These are phyloP conservation scores for Bombus ignitus DNA, from an alignment of 1,140 invertebrate genomes.

Conservation along the genomic window DNA sequence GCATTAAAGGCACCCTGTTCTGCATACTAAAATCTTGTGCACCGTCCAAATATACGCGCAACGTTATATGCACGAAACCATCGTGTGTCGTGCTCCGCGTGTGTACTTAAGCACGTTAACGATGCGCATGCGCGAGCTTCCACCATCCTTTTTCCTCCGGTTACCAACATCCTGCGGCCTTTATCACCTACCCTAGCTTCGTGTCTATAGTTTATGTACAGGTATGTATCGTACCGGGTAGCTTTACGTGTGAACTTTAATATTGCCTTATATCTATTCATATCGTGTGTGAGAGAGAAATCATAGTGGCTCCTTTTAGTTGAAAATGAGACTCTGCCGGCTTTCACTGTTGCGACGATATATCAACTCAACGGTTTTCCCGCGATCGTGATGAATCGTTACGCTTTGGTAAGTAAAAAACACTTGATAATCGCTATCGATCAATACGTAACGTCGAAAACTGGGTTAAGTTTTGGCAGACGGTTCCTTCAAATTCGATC, in stretches of 20 bases:
- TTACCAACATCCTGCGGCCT: conserved; percentile 14
- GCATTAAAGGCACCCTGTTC: conserved; percentile 65
- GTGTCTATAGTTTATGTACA: conserved; percentile 5
- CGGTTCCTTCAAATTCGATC: not conserved
- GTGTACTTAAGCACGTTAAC: conserved; percentile 53
- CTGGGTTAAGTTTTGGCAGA: not conserved
- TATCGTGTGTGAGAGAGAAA: conserved; percentile 27
- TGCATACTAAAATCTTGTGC: conserved; percentile 67
- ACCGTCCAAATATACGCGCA: conserved; percentile 57
- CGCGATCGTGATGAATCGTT: not conserved
- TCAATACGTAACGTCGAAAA: not conserved
- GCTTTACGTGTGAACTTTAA: conserved; percentile 57
- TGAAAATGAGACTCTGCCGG: conserved; percentile 50
- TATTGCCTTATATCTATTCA: conserved; percentile 69
- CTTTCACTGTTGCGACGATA: conserved; percentile 22
- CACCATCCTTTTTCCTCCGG: conserved; percentile 23
- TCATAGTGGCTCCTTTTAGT: conserved; percentile 39
- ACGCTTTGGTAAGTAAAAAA: not conserved
- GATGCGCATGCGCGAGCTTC: conserved; percentile 1
- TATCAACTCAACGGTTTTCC: not conserved
- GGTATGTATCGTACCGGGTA: conserved; percentile 39
- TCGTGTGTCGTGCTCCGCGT: conserved; percentile 42
- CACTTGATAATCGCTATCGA: not conserved
- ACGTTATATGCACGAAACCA: conserved; percentile 57
- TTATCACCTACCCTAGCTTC: not conserved